Percentiles rank a stretch among this genome's conserved stretches.
These are phyloP conservation scores for Heterohyrax brucei DNA, from an alignment of 2,797 vertebrate genomes.

Conservation along the genomic window DNA sequence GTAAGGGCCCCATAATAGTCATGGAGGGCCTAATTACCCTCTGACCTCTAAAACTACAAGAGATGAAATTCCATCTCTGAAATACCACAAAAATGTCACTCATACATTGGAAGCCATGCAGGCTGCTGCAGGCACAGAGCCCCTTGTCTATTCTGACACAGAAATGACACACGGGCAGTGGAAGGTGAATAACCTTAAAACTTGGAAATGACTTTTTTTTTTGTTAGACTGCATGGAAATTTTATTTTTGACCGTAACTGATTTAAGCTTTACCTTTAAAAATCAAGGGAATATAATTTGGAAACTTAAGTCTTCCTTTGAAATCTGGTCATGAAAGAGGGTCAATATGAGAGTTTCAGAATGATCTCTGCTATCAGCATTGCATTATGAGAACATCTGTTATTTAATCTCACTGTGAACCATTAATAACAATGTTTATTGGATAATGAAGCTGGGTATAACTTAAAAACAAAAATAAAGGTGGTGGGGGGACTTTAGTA, in stretches of 20 bases:
- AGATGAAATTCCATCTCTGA: neutral
- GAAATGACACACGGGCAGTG: neutral
- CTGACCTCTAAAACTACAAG: neutral
- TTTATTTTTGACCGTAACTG: neutral
- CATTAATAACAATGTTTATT: neutral
- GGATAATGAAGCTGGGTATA: neutral
- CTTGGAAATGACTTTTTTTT: neutral
- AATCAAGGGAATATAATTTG: neutral
- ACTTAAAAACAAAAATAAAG: slow-evolving; percentile 1
- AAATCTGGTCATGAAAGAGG: neutral
- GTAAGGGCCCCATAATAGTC: neutral
- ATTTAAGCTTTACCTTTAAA: neutral
- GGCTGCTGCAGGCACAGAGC: rapidly evolving
- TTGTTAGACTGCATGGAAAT: neutral
- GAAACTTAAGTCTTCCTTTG: neutral
- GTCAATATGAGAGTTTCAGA: neutral
- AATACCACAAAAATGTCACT: neutral
- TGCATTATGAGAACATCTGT: neutral
- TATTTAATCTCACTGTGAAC: neutral
- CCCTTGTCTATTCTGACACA: neutral
- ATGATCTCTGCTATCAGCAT: neutral
- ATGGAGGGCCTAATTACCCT: neutral
- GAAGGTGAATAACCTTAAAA: neutral
- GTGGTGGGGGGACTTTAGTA: neutral
- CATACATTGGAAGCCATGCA: neutral